A percentile compares a stretch with the other conserved stretches of the same genome.
phyloP scores from a whole-genome alignment of 1,140 invertebrate genomes.

The Bombus balteatus region DNA sequence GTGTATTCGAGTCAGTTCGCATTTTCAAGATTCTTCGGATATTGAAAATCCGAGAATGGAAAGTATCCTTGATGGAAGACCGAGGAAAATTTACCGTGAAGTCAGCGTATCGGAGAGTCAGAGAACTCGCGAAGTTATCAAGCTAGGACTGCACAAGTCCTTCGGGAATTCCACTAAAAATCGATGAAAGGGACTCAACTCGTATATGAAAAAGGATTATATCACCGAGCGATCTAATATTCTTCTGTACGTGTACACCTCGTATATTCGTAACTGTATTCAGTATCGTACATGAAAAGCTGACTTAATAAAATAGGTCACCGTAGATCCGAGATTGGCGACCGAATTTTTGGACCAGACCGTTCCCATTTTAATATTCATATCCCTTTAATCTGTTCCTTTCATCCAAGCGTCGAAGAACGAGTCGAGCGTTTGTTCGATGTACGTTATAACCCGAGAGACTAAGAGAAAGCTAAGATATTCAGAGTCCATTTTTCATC shows the following conservation, averaged over 20 bases:
- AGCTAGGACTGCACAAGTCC: neutral
- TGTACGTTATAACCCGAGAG: too few species aligned
- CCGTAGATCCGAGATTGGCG: neutral
- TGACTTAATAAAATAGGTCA: conserved; percentile 49
- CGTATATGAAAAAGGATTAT: conserved; percentile 18
- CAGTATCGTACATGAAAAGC: conserved; percentile 20
- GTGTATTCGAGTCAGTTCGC: neutral
- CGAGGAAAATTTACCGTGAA: conserved; percentile 25
- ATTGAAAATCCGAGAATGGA: conserved; percentile 49
- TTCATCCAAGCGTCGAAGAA: neutral
- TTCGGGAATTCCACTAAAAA: conserved; percentile 39
- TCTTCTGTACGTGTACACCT: neutral
- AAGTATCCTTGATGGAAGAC: conserved; percentile 17
- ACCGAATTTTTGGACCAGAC: conserved; percentile 16
- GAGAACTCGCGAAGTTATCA: neutral
- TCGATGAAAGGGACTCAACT: conserved; percentile 24
- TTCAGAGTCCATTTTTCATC: too few species aligned
- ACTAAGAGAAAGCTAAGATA: too few species aligned
- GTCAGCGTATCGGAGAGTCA: conserved; percentile 14
- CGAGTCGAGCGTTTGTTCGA: neutral
- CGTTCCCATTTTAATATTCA: neutral
- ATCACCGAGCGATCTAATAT: conserved; percentile 27
- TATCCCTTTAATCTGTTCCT: neutral
- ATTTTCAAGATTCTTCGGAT: conserved; percentile 17
- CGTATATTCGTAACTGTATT: neutral